Conservation (phyloP, 2,888 invertebrate species). For the Apodemia duryi region DNA sequence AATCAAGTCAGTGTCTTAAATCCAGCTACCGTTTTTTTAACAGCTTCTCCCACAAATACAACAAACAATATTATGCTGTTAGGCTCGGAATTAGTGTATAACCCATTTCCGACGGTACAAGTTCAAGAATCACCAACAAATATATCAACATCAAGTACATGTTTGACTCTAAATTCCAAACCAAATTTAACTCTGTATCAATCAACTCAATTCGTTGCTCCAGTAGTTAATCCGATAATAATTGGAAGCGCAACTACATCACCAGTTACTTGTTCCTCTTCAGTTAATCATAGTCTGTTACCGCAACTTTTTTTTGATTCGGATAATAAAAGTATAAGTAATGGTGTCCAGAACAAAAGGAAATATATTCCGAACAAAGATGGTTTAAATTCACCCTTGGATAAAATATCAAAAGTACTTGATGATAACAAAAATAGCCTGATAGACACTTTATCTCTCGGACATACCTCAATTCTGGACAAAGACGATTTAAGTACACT, state of each 20-base stretch:
- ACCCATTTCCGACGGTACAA: slow-evolving; percentile 41
- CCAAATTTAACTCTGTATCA: slow-evolving; percentile 47
- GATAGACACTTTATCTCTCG: too few relatives aligned
- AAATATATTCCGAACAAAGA: neutral
- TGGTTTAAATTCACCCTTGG: too few relatives aligned
- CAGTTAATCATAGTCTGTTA: neutral
- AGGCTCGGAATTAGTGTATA: slow-evolving; percentile 47
- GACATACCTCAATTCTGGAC: neutral
- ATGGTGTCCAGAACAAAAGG: neutral
- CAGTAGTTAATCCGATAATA: slow-evolving; percentile 43
- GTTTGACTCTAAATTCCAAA: slow-evolving; percentile 17
- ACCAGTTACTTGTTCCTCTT: slow-evolving; percentile 22
- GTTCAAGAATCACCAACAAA: slow-evolving; percentile 27
- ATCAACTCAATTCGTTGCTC: slow-evolving; percentile 43
- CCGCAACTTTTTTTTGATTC: neutral
- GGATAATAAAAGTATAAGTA: neutral
- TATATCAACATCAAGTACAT: slow-evolving; percentile 4
- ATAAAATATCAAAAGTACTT: too few relatives aligned
- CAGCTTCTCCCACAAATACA: slow-evolving; percentile 29
- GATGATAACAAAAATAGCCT: too few relatives aligned
- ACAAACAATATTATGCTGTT: slow-evolving; percentile 50
- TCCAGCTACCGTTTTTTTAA: slow-evolving; percentile 37
- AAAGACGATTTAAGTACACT: neutral
- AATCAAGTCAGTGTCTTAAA: slow-evolving; percentile 26
- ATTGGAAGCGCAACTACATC: slow-evolving; percentile 42